A percentile compares a stretch with the other conserved stretches of the same genome.
Conservation (phyloP, 1,140 invertebrate genomes). For the Laupala kohalensis region DNA sequence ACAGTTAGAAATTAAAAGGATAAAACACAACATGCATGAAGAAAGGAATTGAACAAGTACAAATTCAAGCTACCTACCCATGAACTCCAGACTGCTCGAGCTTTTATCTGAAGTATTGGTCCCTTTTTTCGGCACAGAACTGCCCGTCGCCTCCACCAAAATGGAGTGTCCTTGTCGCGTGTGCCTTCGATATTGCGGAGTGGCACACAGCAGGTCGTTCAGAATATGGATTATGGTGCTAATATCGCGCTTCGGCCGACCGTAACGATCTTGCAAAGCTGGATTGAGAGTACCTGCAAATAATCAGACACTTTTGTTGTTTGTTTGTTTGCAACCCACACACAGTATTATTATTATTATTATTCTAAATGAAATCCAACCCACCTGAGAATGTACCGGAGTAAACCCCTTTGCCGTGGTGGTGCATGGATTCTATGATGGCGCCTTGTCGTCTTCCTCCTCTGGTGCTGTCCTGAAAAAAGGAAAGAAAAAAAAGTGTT, state of each 20-base stretch:
- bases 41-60: not conserved
- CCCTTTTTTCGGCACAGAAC: not conserved
- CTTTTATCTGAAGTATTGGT: not conserved
- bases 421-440: constrained; percentile 85
- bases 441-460: constrained; percentile 47
- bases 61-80: not conserved
- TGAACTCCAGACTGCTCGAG: not conserved
- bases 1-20: no score
- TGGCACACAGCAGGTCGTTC: constrained; percentile 82
- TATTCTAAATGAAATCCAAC: not conserved
- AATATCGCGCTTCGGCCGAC: constrained; percentile 79
- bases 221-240: constrained; percentile 90
- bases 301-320: not conserved
- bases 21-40: not conserved
- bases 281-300: constrained; percentile 82
- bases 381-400: constrained; percentile 30
- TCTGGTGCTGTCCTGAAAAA: constrained; percentile 7
- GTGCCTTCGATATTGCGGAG: constrained; percentile 43
- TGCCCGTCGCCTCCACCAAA: constrained; percentile 2
- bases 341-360: not conserved
- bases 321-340: not conserved
- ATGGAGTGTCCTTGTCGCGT: constrained; percentile 17
- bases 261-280: constrained; percentile 80
- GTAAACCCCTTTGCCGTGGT: constrained; percentile 72
- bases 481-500: not conserved